Base-by-base conservation (phyloP, 2,113 vertebrate genomes). In the Phoxinus phoxinus region DNA sequence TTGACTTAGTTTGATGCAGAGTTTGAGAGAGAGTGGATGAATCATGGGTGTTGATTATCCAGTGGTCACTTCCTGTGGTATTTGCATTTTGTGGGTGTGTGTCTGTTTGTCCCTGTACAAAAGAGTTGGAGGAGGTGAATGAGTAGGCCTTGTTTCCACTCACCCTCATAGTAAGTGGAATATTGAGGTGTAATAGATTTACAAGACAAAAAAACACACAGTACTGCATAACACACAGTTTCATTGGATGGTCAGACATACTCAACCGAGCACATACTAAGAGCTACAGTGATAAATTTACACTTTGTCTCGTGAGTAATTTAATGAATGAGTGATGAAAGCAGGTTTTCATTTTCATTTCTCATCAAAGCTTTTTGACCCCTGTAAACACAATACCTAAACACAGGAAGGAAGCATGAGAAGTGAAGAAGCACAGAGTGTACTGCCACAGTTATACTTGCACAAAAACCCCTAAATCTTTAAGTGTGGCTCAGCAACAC, bases 361-460 rank as follows among this genome's bases (percentile, higher is more conserved):
- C 32, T 61, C 13, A 59, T 46, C 12, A 81, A 81, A 69, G n/a
- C 61, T 35, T 12, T 81, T 53, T 51, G 44, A 69, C 41, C 79
- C 37, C 78, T 44, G 41, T 25, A n/a, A 51, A 65, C 44, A 23
- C 13, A 19, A 4, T 48, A 46, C 51, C 41, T 74, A 78, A 72
- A 79, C 27, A 61, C 87, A 87, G 86, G 88, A 89, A 89, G 85
- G 88, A 89, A 85, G 78, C 6, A 2, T 23, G n/a, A 78, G 67
- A 84, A 84, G 13, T n/a, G 51, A 21, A 23, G 3, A 84, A 85
- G 79, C 35, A 89, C 88, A 80, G 32, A 1, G 59, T 79, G 65
- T 87, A 61, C 63, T 27, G 23, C 3, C 23, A 78, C 73, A 77
- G 63, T 65, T 74, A 44, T 44, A 25, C 58, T 30, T 86, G 79